Evolutionary conservation across 2,113 vertebrate species (phyloP).

Genomic region (Brachyhypopomus gauderio): DNA sequence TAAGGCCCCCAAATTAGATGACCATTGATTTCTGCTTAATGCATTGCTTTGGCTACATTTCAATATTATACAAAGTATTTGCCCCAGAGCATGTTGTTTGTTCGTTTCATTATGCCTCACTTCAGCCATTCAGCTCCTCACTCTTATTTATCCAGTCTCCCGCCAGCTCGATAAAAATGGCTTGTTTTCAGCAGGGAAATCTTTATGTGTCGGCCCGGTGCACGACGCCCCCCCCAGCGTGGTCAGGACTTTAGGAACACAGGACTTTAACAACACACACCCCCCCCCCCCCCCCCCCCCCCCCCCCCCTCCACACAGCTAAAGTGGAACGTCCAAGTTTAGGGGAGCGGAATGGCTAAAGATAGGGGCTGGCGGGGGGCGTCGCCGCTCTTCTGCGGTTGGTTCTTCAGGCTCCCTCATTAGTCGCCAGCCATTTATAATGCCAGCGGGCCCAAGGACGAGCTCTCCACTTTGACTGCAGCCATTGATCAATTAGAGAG

Average conservation of each 20-base stretch:
- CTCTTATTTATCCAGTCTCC: conserved; percentile 36
- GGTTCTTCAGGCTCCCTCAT: conserved; percentile 58
- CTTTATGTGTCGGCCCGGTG: conserved; percentile 22
- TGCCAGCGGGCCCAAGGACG: conserved; percentile 63
- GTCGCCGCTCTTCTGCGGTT: conserved; percentile 35
- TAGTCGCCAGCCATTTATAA: conserved; percentile 64
- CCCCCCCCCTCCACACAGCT: neutral
- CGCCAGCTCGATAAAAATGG: conserved; percentile 33
- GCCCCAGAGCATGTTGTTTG: conserved; percentile 55
- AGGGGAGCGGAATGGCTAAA: conserved; percentile 8
- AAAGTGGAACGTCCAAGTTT: conserved; percentile 6
- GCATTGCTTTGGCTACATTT: conserved; percentile 74
- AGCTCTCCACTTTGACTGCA: conserved; percentile 60
- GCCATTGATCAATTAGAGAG: conserved; percentile 68
- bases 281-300: too few relatives aligned
- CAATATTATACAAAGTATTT: conserved; percentile 53
- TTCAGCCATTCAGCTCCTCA: conserved; percentile 49
- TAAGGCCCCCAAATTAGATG: conserved; percentile 77
- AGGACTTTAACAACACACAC: too few relatives aligned
- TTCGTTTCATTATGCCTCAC: conserved; percentile 55
- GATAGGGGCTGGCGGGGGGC: conserved; percentile 41
- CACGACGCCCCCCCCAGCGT: neutral
- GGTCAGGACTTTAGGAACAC: neutral
- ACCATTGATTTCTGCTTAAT: conserved; percentile 77
- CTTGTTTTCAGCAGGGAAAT: conserved; percentile 37